Base-by-base conservation (phyloP, 2,888 invertebrate genomes). In the Boloria euphrosyne region DNA sequence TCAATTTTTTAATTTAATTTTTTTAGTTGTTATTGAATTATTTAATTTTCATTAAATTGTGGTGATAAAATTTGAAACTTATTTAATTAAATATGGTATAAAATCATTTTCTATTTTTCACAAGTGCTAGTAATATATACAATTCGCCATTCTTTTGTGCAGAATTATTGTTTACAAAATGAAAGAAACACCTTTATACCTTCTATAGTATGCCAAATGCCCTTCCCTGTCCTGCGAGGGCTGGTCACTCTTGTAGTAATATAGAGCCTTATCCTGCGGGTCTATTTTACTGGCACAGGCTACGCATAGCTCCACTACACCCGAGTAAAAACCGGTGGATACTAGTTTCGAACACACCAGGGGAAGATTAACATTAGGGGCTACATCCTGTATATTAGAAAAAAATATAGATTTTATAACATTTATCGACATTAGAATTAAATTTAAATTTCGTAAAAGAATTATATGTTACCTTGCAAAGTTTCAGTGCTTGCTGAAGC, bases 251-350 rank as follows among this genome's bases (percentile, higher is more conserved):
- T 95, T 95, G 84, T 98, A 98, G 85, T 95, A 98, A 85, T 97
- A 97, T 51, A 97, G 87, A 0, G 97, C 99, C 67, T 97, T 94
- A 78, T 97, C 95, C 75, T 97, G 96, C 0, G 98, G 97, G 87
- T 99, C 99, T n/a, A 96, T 87, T 83, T 96, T 97, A 59, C 94
- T 93, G 0, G 98, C 98, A 80, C 97, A 97, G 10, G 95, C 94
- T 2, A 96, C 93, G 76, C 97, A 96, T 31, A 99, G 85, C 75
- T 99, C 98, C 13, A 98, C 95, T 2, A 99, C 96, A 0, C 98
- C 98, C 27, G 95, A 94, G 83, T 97, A 98, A 80, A 96, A 98
- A 17, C 96, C 96, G 55, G 95, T 94, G 1, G 95, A 92, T 10
- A 95, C 94, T 75, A 98, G 95, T 84, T 98, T 96, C 58, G 95